Conservation (phyloP, 2,797 vertebrate species). For the Onychomys leucogaster region DNA sequence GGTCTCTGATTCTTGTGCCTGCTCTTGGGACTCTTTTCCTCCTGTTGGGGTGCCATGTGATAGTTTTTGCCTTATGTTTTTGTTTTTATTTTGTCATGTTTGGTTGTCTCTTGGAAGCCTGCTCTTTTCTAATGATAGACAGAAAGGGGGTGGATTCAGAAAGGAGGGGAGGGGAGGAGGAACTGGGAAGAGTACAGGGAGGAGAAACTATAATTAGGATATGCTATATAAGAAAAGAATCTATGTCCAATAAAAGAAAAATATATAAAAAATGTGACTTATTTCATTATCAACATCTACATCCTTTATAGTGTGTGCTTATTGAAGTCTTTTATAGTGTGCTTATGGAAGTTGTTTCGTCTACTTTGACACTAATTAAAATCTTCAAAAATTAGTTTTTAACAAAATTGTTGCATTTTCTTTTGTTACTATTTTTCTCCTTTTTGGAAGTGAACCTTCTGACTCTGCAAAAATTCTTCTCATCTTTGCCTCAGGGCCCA, state of each 20-base stretch:
- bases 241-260: not conserved
- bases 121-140: not conserved
- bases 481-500: constrained; percentile 33
- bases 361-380: constrained; percentile 38
- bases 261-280: not conserved
- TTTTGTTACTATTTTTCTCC: constrained; percentile 47
- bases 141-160: not conserved
- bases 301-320: constrained; percentile 37
- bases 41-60: not conserved
- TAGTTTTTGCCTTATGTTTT: not conserved
- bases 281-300: constrained; percentile 15
- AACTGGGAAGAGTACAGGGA: not conserved
- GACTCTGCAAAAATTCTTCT: constrained; percentile 34
- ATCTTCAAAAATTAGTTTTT: constrained; percentile 19
- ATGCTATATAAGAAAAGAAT: not conserved
- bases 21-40: not conserved
- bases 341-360: constrained; percentile 45
- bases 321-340: constrained; percentile 42
- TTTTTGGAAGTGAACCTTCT: constrained; percentile 31
- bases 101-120: not conserved
- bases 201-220: not conserved
- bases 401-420: constrained; percentile 24
- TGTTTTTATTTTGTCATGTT: not conserved
- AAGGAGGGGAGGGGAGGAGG: not conserved
- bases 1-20: not conserved